phyloP scores from a whole-genome alignment of 2,113 vertebrate species.

The Microcebus jonahi region DNA sequence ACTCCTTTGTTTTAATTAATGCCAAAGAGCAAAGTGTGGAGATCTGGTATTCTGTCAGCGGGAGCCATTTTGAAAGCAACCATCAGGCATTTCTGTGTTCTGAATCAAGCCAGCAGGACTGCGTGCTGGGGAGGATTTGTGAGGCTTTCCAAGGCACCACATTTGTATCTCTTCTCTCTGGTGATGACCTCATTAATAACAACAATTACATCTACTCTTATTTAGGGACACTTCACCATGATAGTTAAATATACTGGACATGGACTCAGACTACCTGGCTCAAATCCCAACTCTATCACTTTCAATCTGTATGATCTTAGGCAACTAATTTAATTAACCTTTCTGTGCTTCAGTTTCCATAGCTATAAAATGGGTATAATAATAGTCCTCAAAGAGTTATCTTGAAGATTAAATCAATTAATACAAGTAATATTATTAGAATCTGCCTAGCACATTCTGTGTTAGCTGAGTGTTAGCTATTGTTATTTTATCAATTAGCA shows the following conservation, averaged over 20 bases:
- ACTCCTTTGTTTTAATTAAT: conserved; percentile 87
- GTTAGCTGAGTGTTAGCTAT: not conserved
- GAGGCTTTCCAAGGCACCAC: not conserved
- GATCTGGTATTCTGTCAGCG: conserved; percentile 27
- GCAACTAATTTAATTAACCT: conserved; percentile 4
- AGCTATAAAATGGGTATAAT: not conserved
- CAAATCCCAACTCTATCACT: not conserved
- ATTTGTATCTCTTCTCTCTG: not conserved
- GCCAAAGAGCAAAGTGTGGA: conserved; percentile 65
- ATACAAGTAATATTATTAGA: not conserved
- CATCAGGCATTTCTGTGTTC: not conserved
- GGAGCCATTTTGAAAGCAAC: conserved; percentile 53
- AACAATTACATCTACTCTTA: not conserved
- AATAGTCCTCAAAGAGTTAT: not conserved
- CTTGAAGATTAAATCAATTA: conserved; percentile 8
- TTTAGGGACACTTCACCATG: not conserved
- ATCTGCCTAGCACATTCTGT: not conserved
- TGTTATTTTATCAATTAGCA: not conserved
- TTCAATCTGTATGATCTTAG: conserved; percentile 7
- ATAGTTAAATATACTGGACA: not conserved
- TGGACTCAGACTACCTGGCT: not conserved
- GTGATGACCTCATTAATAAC: conserved; percentile 6
- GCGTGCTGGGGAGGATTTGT: not conserved
- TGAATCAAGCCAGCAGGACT: not conserved
- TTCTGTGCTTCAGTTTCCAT: not conserved